Percentiles rank a stretch among this genome's conserved stretches.
Conservation (phyloP, 1,140 invertebrate genomes). For the Cataglyphis hispanica region DNA sequence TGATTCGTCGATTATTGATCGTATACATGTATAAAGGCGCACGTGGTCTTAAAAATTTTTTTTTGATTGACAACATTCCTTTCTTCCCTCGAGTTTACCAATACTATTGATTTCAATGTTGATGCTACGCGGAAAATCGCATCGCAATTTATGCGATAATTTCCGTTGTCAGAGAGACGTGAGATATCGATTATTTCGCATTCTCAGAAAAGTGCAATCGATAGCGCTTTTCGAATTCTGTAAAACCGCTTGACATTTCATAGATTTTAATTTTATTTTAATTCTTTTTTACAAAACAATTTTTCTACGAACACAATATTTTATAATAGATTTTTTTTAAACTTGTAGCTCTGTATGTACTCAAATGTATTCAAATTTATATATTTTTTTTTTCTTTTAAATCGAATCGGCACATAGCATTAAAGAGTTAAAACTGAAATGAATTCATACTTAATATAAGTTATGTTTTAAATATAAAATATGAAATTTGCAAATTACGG, state of each 20-base stretch:
- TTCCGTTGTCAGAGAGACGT: not conserved
- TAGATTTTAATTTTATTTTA: not conserved
- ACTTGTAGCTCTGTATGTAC: not conserved
- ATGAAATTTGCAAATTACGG: not conserved
- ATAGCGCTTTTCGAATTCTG: constrained; percentile 42
- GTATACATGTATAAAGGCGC: too few species aligned
- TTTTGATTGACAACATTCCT: constrained; percentile 27
- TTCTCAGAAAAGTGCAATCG: constrained; percentile 33
- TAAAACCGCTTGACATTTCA: not conserved
- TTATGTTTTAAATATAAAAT: not conserved
- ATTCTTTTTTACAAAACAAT: not conserved
- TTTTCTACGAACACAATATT: not conserved
- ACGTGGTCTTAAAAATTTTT: not conserved
- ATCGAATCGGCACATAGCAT: not conserved
- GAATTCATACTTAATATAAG: not conserved
- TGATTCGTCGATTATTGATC: not conserved
- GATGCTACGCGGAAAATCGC: constrained; percentile 24
- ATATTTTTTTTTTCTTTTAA: too few species aligned
- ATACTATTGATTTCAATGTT: constrained; percentile 22
- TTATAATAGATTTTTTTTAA: not conserved
- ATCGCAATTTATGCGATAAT: constrained; percentile 21
- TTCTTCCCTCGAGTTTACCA: constrained; percentile 12
- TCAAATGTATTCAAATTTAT: too few species aligned
- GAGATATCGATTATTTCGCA: constrained; percentile 30
- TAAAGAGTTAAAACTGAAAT: not conserved